Evolutionary conservation across 2,888 invertebrate species (phyloP), one percentile per base, ranked within the genome.

Genomic region (Eupithecia vulgata): DNA sequence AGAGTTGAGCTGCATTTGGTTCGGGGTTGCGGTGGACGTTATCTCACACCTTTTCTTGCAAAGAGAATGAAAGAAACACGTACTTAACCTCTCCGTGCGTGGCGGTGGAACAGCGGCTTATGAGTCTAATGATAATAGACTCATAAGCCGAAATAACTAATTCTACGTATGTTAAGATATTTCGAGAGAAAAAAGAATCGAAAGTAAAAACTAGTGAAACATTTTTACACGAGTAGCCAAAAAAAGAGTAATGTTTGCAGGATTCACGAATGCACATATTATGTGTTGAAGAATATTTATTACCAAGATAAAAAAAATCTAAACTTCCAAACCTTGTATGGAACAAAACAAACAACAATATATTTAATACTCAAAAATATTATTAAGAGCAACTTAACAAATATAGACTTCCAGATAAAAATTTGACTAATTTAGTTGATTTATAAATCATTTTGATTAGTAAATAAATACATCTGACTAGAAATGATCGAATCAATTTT

Each of bases 381-480:
- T 52, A 3, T 21, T 21, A 52, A 21, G n/a, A n/a, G 15, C 15
- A 61, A 59, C 59, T 21, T 15, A 34, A 61, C 17, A 52, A 34
- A 17, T 17, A 17, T 17, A 17, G 61, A 34, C 15, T 15, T 25
- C 34, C 57, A 65, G 45, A 67, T 45, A 30, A 67, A 17, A 37
- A 45, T 40, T 34, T 67, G 65, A 65, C 65, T 65, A 25, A 25
- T 37, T 64, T 42, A 13, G 25, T 13, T 7, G 65, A 65, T 42
- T 65, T 64, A 37, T n/a, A 64, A 64, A 65, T 65, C 30, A 66
- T 59, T 59, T 64, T 17, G 73, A 79, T 80, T 81, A 82, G 79
- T 81, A 79, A 80, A 75, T 81, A 84, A 86, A 86, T 85, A 89
- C 82, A 81, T 83, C 72, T 88, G 90, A 90, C 90, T 90, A 90